These are phyloP conservation scores for Heliconius melpomene DNA, from an alignment of 1,140 invertebrate genomes.

Conservation along the genomic window DNA sequence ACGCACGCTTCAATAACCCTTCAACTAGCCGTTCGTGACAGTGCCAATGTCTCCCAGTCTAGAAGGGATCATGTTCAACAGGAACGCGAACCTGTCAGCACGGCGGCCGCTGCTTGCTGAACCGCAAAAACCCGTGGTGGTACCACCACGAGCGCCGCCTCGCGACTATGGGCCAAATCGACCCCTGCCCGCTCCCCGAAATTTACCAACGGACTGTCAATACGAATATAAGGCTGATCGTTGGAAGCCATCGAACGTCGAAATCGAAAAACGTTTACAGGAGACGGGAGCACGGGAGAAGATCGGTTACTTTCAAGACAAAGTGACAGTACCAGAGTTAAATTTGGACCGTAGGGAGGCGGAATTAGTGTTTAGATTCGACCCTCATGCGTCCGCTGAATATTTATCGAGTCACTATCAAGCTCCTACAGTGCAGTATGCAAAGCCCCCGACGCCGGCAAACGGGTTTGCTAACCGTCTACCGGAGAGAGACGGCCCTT, in stretches of 20 bases:
- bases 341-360: constrained; percentile 73
- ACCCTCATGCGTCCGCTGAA: constrained; percentile 70
- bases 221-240: constrained; percentile 68
- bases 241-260: constrained; percentile 76
- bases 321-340: constrained; percentile 70
- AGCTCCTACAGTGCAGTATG: constrained; percentile 69
- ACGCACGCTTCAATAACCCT: constrained; percentile 63
- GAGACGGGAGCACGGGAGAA: constrained; percentile 72
- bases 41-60: constrained; percentile 78
- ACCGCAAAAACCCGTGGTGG: constrained; percentile 72
- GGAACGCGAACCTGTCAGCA: constrained; percentile 76
- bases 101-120: constrained; percentile 74
- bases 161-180: constrained; percentile 67
- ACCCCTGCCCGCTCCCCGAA: constrained; percentile 61
- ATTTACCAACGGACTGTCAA: constrained; percentile 51
- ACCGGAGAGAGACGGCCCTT: constrained; percentile 76
- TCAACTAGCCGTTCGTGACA: constrained; percentile 61
- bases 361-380: constrained; percentile 75
- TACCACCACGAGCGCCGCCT: constrained; percentile 70
- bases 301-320: constrained; percentile 75
- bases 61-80: constrained; percentile 78
- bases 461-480: constrained; percentile 71
- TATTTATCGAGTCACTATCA: constrained; percentile 72
- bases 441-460: constrained; percentile 67
- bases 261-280: constrained; percentile 74